phyloP scores from a whole-genome alignment of 2,113 vertebrate genomes.

The Alethe castanea region DNA sequence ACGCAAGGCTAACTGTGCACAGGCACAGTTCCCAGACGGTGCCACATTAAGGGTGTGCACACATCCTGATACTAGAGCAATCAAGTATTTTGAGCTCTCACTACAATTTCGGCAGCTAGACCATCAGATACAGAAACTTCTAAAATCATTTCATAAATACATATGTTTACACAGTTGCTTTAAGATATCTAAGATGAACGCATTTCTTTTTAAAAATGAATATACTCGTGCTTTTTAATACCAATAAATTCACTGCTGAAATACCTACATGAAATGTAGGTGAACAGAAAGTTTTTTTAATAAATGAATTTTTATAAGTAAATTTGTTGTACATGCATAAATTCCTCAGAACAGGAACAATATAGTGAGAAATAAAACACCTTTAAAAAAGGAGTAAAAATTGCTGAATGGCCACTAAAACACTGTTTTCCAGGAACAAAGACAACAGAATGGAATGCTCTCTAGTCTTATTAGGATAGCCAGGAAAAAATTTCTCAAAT shows the following conservation, averaged over 20 bases:
- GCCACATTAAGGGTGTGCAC: background rate
- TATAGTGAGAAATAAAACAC: background rate
- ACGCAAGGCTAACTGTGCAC: fast-evolving
- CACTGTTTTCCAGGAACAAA: background rate
- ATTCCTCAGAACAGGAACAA: background rate
- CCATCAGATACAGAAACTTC: background rate
- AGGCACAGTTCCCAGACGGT: background rate
- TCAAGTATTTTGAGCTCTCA: background rate
- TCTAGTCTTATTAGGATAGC: background rate
- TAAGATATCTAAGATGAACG: background rate
- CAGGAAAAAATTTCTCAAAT: background rate
- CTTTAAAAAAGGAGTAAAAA: background rate
- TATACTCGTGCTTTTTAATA: background rate
- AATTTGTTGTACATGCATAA: background rate
- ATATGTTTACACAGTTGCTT: background rate
- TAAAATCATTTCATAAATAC: background rate
- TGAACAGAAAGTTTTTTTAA: background rate
- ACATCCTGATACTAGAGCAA: too few species aligned
- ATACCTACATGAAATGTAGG: background rate
- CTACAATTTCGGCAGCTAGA: background rate
- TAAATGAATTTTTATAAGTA: background rate
- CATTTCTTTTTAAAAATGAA: background rate
- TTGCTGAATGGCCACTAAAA: background rate
- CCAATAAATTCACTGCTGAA: background rate
- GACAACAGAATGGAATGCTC: background rate